These are phyloP conservation scores for Villa cingulata DNA, from an alignment of 2,888 invertebrate species.

Conservation along the genomic window DNA sequence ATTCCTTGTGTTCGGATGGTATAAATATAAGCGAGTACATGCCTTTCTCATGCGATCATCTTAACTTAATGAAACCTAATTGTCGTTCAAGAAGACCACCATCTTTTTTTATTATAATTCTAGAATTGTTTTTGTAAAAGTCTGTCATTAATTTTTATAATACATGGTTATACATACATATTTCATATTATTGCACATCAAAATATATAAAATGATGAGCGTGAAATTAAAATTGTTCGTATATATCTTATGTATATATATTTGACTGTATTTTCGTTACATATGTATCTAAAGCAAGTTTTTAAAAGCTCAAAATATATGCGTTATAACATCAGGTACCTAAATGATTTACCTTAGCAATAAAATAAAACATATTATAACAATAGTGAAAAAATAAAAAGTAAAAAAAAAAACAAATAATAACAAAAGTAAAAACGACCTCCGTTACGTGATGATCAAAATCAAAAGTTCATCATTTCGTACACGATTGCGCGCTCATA, in stretches of 20 bases:
- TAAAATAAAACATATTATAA: too few species aligned
- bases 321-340: not conserved
- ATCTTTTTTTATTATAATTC: not conserved
- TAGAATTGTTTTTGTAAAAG: not conserved
- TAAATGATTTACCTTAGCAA: constrained; percentile 1
- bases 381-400: too few species aligned
- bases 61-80: not conserved
- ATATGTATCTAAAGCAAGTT: not conserved
- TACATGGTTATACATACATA: not conserved
- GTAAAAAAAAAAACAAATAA: too few species aligned
- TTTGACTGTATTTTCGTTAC: not conserved
- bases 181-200: too few species aligned
- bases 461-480: not conserved
- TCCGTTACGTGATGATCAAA: not conserved
- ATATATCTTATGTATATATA: not conserved
- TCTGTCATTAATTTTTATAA: too few species aligned
- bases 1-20: too few species aligned
- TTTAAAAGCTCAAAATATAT: not conserved
- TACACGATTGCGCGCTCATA: not conserved
- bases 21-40: too few species aligned
- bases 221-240: constrained; percentile 8
- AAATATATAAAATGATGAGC: constrained; percentile 7
- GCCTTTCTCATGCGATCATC: too few species aligned
- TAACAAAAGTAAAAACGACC: not conserved
- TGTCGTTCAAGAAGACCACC: not conserved